Conservation (phyloP, 2,113 vertebrate species). For the Epinephelus lanceolatus region DNA sequence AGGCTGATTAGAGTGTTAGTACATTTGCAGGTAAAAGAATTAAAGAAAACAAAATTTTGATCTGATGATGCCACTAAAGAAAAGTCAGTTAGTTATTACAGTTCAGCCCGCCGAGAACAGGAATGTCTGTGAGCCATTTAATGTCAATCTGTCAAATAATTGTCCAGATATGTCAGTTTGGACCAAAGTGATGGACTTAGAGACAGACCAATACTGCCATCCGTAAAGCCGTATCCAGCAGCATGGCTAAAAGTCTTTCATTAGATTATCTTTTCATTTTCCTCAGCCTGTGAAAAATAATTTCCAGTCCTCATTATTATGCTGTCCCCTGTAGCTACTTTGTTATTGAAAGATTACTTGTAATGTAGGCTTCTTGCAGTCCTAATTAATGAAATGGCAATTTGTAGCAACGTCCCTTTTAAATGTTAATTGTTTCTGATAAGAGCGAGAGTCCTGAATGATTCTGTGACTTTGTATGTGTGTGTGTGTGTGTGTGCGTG, state of each 20-base stretch:
- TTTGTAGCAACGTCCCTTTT: conserved; percentile 57
- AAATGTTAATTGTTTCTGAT: conserved; percentile 75
- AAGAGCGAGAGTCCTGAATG: conserved; percentile 55
- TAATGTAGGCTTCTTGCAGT: conserved; percentile 49
- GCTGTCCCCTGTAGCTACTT: conserved; percentile 60
- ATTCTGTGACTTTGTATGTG: conserved; percentile 21
- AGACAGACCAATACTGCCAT: background rate
- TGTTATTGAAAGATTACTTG: conserved; percentile 65
- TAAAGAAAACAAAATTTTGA: background rate
- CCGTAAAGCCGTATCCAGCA: background rate
- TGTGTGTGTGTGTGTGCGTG: background rate
- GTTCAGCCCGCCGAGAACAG: background rate
- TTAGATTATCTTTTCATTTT: conserved; percentile 68
- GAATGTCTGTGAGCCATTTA: background rate
- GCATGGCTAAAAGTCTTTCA: conserved; percentile 40
- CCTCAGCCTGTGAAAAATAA: conserved; percentile 53
- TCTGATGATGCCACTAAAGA: background rate
- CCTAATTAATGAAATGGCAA: conserved; percentile 69
- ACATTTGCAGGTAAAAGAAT: background rate
- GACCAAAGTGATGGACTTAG: conserved; percentile 16
- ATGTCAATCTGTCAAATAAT: background rate
- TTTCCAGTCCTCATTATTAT: conserved; percentile 69
- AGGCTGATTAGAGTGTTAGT: background rate
- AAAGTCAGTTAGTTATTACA: background rate
- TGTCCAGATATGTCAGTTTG: conserved; percentile 10